Base-by-base conservation (phyloP, 1,140 invertebrate genomes). In the Drosophila orosa region DNA sequence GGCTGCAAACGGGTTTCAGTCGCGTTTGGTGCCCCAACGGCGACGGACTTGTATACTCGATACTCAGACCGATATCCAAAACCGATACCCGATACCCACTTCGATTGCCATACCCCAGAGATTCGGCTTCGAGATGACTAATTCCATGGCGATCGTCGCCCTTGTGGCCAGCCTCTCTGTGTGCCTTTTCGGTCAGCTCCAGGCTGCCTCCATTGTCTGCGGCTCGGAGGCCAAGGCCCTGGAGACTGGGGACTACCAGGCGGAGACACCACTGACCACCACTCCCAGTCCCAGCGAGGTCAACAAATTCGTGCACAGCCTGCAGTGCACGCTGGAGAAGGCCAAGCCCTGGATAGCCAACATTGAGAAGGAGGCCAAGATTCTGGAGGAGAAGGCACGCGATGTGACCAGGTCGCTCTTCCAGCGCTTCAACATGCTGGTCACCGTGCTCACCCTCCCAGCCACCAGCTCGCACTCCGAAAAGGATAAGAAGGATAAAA, bases 261-360 rank as follows among this genome's bases (percentile, higher is more conserved):
- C 40, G 44, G 55, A 35, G 13, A 25, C 17, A 12, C 24, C 17
- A 12, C 24, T 15, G 24, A 56, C 62, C 42, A 48, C 67, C 55
- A 59, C 67, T 17, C 71, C 71, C 42, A 85, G 63, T 44, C 60
- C 66, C 50, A 90, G 81, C n/a, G 86, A 90, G 54, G 66, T 90
- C 12, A 90, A 82, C 57, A 67, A 90, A 33, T 86, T 90, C 37
- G 39, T 90, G n/a, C 86, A 83, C 35, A 90, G 65, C n/a, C 69
- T 90, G 27, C 86, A 90, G 45, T 87, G 84, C 33, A 86, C 86
- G 0, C 22, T 90, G 69, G 86, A 90, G 67, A 86, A 86, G 65
- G 86, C 86, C 6, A 85, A 90, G 45, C 86, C 86, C 39, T 90
- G 86, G 86, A 79, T 90, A n/a, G 81, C 81, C 17, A 75, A 90